Percentiles rank a stretch among this genome's conserved stretches.
phyloP scores from a whole-genome alignment of 2,888 invertebrate species.

The Toxonevra muliebris region DNA sequence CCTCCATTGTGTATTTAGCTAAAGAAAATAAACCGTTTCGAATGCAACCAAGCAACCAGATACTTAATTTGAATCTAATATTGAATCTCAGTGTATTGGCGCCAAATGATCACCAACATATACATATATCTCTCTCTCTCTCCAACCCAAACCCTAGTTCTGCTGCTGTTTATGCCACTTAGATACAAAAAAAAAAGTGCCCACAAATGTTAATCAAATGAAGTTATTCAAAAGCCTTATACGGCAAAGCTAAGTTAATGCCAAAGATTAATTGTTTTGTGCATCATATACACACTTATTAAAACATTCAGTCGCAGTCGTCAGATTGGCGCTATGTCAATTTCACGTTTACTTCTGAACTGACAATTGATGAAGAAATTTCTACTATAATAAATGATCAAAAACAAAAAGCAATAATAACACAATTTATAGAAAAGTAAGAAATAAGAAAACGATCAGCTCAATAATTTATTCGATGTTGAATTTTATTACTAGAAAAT shows the following conservation, averaged over 20 bases:
- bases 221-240: slow-evolving; percentile 17
- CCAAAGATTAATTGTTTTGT: slow-evolving; percentile 22
- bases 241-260: slow-evolving; percentile 11
- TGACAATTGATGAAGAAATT: too few species aligned
- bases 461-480: too few species aligned
- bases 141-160: not conserved
- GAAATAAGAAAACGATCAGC: too few species aligned
- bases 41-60: not conserved
- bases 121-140: not conserved
- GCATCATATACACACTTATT: not conserved
- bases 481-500: too few species aligned
- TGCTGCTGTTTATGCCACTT: not conserved
- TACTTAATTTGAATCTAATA: too few species aligned
- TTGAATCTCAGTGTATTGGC: not conserved
- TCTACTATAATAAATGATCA: too few species aligned
- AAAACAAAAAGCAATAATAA: too few species aligned
- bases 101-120: not conserved
- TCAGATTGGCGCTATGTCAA: not conserved
- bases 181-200: not conserved
- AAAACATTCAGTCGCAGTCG: not conserved
- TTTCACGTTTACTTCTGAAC: too few species aligned
- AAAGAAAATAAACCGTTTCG: slow-evolving; percentile 6
- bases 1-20: slow-evolving; percentile 2
- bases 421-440: too few species aligned
- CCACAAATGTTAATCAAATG: slow-evolving; percentile 15